Evolutionary conservation across 1,140 invertebrate genomes (phyloP), one percentile per base, ranked within the genome.

Genomic region (Aleiodes sp.): DNA sequence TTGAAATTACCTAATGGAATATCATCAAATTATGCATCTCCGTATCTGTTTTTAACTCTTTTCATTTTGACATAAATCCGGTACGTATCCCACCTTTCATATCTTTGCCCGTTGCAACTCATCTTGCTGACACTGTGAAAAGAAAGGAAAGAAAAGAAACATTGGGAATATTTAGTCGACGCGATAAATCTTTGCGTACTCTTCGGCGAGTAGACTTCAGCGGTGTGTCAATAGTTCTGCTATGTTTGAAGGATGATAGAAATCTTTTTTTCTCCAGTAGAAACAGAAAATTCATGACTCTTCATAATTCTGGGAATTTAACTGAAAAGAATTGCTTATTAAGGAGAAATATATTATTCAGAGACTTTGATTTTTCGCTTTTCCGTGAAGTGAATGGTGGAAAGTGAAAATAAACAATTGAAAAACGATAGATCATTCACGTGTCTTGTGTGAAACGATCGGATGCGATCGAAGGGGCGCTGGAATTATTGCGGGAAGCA

Each of bases 391-490:
- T 52, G 46, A 2, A 52, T 52, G 1, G 46, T 52, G 16, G 46
- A 52, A 21, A 52, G 46, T 52, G 16, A 21, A 52, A 21, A 52
- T 52, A 52, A 10, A 52, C 14, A 12, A 52, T 21, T 16, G 46
- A 52, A 52, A 24, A 52, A 16, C 19, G 46, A 52, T 4, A 52
- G 21, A 52, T 52, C 46, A 9, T 24, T 24, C 21, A 52, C 16
- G 19, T 16, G 41, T 21, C 31, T 62, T 9, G 14, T 37, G 33
- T 41, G 57, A 65, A 29, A 62, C 68, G 52, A 70, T 73, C 68
- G 71, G 68, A 73, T 73, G 71, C 71, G 71, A 73, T 70, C 71
- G 65, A 73, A 62, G 43, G 68, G 26, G 68, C 46, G 39, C 63
- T 57, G 61, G 60, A 70, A 73, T 73, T 52, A 52, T 52, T 67